These are phyloP conservation scores for Bruchidius siliquastri DNA, from an alignment of 2,888 invertebrate species.

Conservation along the genomic window DNA sequence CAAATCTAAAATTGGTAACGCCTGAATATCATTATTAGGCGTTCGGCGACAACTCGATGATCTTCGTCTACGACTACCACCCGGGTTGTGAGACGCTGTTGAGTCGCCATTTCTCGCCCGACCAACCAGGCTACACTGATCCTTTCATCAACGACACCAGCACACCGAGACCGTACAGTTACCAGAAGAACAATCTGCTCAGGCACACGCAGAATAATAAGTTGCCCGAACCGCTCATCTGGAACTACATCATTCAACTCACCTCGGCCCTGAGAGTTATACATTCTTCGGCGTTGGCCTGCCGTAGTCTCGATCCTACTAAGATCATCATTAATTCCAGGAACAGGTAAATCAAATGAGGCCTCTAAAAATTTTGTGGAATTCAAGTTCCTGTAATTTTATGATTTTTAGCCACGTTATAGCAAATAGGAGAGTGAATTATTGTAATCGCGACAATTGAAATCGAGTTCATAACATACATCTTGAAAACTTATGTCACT, in stretches of 20 bases:
- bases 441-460: too few species aligned
- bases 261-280: slow-evolving; percentile 89
- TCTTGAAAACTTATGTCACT: too few species aligned
- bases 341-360: slow-evolving; percentile 27
- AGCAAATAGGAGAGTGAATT: too few species aligned
- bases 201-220: slow-evolving; percentile 66
- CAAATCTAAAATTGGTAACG: too few species aligned
- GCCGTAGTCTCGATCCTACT: slow-evolving; percentile 83
- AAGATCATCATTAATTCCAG: slow-evolving; percentile 67
- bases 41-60: slow-evolving; percentile 93
- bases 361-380: too few species aligned
- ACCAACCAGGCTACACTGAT: slow-evolving; percentile 62
- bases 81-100: slow-evolving; percentile 85
- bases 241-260: slow-evolving; percentile 94
- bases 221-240: slow-evolving; percentile 86
- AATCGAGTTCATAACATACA: too few species aligned
- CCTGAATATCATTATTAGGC: too few species aligned
- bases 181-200: slow-evolving; percentile 76
- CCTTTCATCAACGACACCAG: slow-evolving; percentile 82
- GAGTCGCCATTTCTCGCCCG: slow-evolving; percentile 73
- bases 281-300: slow-evolving; percentile 71
- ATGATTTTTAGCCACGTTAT: too few species aligned
- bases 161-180: slow-evolving; percentile 74
- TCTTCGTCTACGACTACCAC: slow-evolving; percentile 95
- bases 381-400: too few species aligned